Base-by-base conservation (phyloP, 2,113 vertebrate genomes). In the Edolisoma coerulescens region DNA sequence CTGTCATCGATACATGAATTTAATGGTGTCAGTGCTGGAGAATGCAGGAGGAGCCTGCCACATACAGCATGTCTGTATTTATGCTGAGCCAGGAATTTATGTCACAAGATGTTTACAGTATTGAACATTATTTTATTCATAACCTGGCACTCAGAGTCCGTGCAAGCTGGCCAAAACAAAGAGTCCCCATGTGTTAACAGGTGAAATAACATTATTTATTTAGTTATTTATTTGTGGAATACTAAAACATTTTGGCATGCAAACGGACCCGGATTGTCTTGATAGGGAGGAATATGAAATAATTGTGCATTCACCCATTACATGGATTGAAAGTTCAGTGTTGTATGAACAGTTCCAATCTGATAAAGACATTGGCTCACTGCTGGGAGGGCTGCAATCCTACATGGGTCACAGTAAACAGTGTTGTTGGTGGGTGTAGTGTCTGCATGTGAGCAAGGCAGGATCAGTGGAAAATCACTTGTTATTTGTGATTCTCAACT, bases 21-120 rank as follows among this genome's bases (percentile, higher is more conserved):
- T 67, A 47, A 52, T 87, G 73, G 67, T 95, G 75, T 88, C 87
- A 61, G 50, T 67, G 77, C 84, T 93, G 82, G 91, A 79, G 85
- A 90, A 93, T 67, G 86, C 77, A 77, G 93, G 89, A 95, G 50
- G 89, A 91, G 73, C 45, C 88, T 85, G 93, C 77, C 35, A 44
- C 63, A 82, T 95, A 24, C 45, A 45, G 61, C 71, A 84, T 79
- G 74, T 88, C 71, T 91, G 74, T 80, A 75, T 93, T 95, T 96
- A 47, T 82, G 90, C 91, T 89, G 87, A 89, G 92, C 95, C 92
- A 96, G 89, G 91, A 96, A 92, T 90, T 95, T 67, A 35, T 93
- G 82, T 95, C 92, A 70, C 81, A 94, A 93, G 94, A 70, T 71
- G 19, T 93, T 96, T 96, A 70, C 88, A 81, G 76, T 52, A 63